Base-by-base conservation (phyloP, 2,797 vertebrate species). In the Siniperca obscura region DNA sequence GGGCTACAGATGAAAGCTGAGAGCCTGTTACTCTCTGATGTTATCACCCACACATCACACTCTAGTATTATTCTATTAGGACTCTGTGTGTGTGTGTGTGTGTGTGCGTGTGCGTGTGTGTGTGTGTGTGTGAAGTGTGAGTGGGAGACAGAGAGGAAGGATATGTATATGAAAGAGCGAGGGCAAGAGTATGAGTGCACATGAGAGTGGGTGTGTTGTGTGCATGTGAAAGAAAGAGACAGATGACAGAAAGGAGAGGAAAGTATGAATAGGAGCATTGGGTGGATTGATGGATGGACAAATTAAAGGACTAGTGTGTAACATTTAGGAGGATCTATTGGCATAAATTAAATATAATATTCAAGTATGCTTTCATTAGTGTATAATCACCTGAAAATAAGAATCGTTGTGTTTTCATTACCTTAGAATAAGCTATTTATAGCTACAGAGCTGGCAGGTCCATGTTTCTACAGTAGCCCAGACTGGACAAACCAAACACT, bases 61-160 rank as follows among this genome's bases (percentile, higher is more conserved):
- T 86, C 90, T 81, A 89, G 87, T 91, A 90, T 94, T 93, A 94
- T 95, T 95, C 93, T 94, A 95, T 95, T 95, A 95, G 89, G 89
- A 81, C 85, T 30, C 38, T 52, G 80, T 42, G 66, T 74, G 79
- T 52, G 76, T 71, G 76, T 38, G 76, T 30, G 74, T 62, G 83
- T 72, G 79, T 68, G 65, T 78, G 72, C 42, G 68, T 27, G 44
- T 52, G 80, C n/a, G n/a, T 42, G 66, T 69, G 79, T 52, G 76
- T 71, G 76, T 38, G 76, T 38, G 74, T 62, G 83, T 74, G 79
- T 68, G 65, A 25, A 66, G 72, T 38, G 74, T 22, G 80, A 77
- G 90, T 79, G 84, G 81, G 91, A 89, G 85, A 87, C 57, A 56
- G 81, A 87, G 84, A 88, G 85, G 83, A 72, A 84, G 82, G 84